Percentiles rank a stretch among this genome's conserved stretches.
Conservation (phyloP, 2,888 invertebrate genomes). For the Horisme vitalbata region DNA sequence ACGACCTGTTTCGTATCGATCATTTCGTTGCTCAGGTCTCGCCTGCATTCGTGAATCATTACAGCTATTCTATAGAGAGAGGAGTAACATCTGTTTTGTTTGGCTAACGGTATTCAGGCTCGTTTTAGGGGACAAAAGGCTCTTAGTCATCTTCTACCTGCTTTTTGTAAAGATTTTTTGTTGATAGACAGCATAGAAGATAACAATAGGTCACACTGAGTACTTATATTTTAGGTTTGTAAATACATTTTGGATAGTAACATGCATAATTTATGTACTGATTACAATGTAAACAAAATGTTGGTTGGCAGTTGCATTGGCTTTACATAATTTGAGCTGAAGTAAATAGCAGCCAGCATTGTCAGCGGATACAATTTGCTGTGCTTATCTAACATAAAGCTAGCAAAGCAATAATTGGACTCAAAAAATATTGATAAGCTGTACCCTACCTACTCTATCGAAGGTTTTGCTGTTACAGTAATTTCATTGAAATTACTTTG, state of each 20-base stretch:
- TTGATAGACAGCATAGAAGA: constrained; percentile 33
- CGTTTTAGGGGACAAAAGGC: constrained; percentile 74
- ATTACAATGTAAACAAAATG: constrained; percentile 3
- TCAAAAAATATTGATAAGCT: too few relatives aligned
- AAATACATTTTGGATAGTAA: neutral
- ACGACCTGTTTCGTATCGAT: constrained; percentile 72
- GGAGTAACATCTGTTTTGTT: constrained; percentile 69
- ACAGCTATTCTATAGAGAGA: constrained; percentile 63
- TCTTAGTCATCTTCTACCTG: constrained; percentile 72
- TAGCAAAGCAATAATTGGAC: too few relatives aligned
- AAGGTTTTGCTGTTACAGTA: too few relatives aligned
- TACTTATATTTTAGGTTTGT: neutral
- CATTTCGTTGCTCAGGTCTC: constrained; percentile 53
- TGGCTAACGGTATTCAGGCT: constrained; percentile 72
- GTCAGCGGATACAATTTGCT: too few relatives aligned
- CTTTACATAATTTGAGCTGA: too few relatives aligned
- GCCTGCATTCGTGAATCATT: constrained; percentile 53
- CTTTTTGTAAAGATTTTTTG: constrained; percentile 61
- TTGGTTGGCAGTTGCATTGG: too few relatives aligned
- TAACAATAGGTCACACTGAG: constrained; percentile 13
- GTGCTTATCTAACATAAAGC: too few relatives aligned
- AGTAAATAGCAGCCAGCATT: too few relatives aligned
- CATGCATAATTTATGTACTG: constrained; percentile 1
- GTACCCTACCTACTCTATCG: too few relatives aligned
- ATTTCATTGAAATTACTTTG: too few relatives aligned